A percentile compares a stretch with the other conserved stretches of the same genome.
Evolutionary conservation across 2,888 invertebrate genomes (phyloP).

Genomic region (Xanthorhoe designata): DNA sequence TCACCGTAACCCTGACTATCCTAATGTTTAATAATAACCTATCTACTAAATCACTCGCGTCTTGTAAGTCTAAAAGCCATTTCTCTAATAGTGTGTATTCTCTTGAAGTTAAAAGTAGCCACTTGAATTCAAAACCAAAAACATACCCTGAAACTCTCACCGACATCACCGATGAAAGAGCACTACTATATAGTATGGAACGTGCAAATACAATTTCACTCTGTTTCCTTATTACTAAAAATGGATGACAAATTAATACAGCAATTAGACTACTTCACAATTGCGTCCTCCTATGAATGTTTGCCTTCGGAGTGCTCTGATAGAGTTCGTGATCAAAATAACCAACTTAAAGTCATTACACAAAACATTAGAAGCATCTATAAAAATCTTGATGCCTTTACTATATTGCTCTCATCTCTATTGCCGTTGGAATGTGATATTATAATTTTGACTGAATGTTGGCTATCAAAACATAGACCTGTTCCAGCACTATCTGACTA

Average conservation of each 20-base stretch:
- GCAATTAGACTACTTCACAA: slow-evolving; percentile 1
- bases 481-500: background rate
- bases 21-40: too few species aligned
- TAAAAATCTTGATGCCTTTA: too few species aligned
- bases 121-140: too few species aligned
- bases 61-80: too few species aligned
- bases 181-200: too few species aligned
- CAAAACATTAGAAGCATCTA: slow-evolving; percentile 15
- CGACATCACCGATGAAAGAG: too few species aligned
- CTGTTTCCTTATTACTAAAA: background rate
- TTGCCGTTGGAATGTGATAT: background rate
- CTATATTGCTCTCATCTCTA: background rate
- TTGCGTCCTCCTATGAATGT: slow-evolving; percentile 4
- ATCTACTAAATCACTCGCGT: too few species aligned
- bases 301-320: background rate
- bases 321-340: background rate
- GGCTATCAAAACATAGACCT: background rate
- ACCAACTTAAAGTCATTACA: slow-evolving; percentile 7
- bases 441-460: slow-evolving; percentile 6
- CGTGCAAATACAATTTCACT: too few species aligned
- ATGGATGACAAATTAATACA: slow-evolving; percentile 3
- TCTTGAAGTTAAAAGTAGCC: too few species aligned
- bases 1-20: too few species aligned
- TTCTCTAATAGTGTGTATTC: too few species aligned
- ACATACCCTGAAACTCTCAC: too few species aligned